phyloP scores from a whole-genome alignment of 2,888 invertebrate genomes.

The Galeopsomyia nigrocyanea region DNA sequence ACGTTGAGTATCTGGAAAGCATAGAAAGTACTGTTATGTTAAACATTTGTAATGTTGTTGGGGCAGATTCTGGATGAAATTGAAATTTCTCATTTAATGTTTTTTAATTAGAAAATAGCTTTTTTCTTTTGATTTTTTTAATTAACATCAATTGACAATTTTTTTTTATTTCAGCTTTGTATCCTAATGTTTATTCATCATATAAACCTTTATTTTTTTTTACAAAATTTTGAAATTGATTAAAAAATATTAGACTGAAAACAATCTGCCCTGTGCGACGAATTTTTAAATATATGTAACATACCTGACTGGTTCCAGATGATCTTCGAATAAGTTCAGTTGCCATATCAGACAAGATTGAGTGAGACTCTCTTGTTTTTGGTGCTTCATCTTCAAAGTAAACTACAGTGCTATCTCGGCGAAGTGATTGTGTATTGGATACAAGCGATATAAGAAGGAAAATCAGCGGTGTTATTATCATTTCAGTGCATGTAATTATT shows the following conservation, averaged over 20 bases:
- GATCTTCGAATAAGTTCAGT: slow-evolving; percentile 79
- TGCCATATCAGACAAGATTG: slow-evolving; percentile 74
- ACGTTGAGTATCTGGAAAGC: slow-evolving; percentile 79
- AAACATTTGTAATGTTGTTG: not conserved
- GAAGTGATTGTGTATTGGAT: slow-evolving; percentile 12
- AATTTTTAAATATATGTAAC: too few species aligned
- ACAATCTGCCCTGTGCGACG: too few species aligned
- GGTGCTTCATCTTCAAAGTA: slow-evolving; percentile 19
- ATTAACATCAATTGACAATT: not conserved
- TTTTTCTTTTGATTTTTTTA: not conserved
- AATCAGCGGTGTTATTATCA: slow-evolving; percentile 11
- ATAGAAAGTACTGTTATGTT: slow-evolving; percentile 3
- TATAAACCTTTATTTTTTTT: too few species aligned
- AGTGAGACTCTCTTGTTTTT: slow-evolving; percentile 61
- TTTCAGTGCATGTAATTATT: not conserved
- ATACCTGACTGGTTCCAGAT: slow-evolving; percentile 78
- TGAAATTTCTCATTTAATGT: not conserved
- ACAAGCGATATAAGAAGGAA: slow-evolving; percentile 4
- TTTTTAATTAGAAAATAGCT: slow-evolving; percentile 2
- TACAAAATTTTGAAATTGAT: too few species aligned
- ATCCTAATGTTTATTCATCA: too few species aligned
- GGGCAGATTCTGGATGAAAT: not conserved
- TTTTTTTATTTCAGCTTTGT: not conserved
- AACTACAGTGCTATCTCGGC: slow-evolving; percentile 11
- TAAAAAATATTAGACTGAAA: too few species aligned